Evolutionary conservation across 2,888 invertebrate genomes (phyloP).

Genomic region (Lepas anatifera): DNA sequence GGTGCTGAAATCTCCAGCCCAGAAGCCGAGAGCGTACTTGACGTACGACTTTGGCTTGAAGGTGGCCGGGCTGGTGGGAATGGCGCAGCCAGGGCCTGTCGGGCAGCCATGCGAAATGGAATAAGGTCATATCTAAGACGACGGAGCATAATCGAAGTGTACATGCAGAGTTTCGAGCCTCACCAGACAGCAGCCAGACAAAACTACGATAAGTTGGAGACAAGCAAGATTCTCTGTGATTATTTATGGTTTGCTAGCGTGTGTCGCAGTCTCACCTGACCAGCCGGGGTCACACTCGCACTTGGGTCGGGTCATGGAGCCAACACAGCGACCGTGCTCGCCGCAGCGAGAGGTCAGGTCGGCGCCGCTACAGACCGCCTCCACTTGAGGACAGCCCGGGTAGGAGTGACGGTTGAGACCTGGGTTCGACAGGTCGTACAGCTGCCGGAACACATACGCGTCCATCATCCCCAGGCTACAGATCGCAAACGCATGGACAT

Average conservation of each 20-base stretch:
- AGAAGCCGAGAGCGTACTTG: constrained; percentile 90
- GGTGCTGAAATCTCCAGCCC: constrained; percentile 81
- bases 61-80: constrained; percentile 76
- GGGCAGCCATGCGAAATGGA: neutral
- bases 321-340: constrained; percentile 87
- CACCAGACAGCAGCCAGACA: too few relatives aligned
- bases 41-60: constrained; percentile 90
- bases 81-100: constrained; percentile 57
- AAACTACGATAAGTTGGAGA: too few relatives aligned
- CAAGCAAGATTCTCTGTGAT: too few relatives aligned
- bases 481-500: too few relatives aligned
- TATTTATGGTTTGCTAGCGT: too few relatives aligned
- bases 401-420: constrained; percentile 69
- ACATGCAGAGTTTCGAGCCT: too few relatives aligned
- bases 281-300: constrained; percentile 94
- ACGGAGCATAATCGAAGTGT: too few relatives aligned
- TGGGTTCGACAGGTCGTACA: constrained; percentile 90
- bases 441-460: too few relatives aligned
- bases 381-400: constrained; percentile 85
- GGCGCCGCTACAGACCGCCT: constrained; percentile 72
- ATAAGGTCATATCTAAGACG: too few relatives aligned
- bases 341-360: constrained; percentile 63
- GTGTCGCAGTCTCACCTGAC: constrained; percentile 47
- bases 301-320: constrained; percentile 53
- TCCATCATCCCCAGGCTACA: too few relatives aligned